Evolutionary conservation across 64 coral and sea anemone genomes (phyloP).

Genomic region (Montipora sp.): DNA sequence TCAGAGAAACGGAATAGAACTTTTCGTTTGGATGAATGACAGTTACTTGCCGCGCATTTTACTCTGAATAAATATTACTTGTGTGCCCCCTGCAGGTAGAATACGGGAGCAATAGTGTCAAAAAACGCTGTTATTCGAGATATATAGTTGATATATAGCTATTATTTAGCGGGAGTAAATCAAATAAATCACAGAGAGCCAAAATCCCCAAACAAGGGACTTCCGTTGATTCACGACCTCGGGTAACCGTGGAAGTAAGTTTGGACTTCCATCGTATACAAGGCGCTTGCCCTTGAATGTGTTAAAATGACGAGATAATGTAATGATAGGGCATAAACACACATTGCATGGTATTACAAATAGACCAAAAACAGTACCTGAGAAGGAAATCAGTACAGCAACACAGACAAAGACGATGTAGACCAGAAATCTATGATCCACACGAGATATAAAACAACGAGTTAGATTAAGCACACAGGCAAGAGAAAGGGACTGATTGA

Average conservation of each 20-base stretch:
- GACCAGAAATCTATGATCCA: slow-evolving; percentile 4
- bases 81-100: no score
- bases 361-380: slow-evolving; percentile 26
- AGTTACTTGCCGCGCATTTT: slow-evolving; percentile 6
- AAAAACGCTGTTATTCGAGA: not conserved
- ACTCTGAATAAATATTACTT: not conserved
- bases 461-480: not conserved
- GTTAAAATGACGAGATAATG: not conserved
- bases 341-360: not conserved
- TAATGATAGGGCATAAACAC: not conserved
- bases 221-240: not conserved
- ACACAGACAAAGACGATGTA: not conserved
- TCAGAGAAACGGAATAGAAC: not conserved
- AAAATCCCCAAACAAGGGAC: not conserved
- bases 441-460: not conserved
- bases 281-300: not conserved
- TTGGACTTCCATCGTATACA: slow-evolving; percentile 3
- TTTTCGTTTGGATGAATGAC: not conserved
- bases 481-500: not conserved
- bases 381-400: not conserved
- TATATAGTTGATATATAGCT: not conserved
- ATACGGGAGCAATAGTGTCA: not conserved
- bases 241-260: not conserved
- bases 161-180: not conserved
- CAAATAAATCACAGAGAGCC: not conserved